These are phyloP conservation scores for Desmophyllum pertusum DNA, from an alignment of 92 coral and sea anemone genomes.

Conservation along the genomic window DNA sequence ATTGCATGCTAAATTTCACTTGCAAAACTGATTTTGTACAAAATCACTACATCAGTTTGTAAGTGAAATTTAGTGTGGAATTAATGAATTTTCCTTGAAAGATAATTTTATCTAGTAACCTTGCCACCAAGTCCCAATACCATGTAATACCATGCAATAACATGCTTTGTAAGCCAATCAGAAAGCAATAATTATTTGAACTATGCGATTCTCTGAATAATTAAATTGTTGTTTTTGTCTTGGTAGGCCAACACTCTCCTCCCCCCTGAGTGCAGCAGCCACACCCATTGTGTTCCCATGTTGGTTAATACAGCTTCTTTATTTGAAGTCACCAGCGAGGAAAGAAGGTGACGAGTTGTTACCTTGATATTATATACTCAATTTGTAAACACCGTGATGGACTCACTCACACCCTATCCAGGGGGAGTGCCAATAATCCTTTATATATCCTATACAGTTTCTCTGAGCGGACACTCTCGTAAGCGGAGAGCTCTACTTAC, in stretches of 20 bases:
- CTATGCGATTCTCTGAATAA: neutral
- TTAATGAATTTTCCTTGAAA: neutral
- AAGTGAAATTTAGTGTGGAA: neutral
- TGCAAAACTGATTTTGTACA: too few species aligned
- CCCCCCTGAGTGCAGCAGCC: conserved; percentile 97
- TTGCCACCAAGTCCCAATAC: neutral
- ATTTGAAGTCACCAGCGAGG: conserved; percentile 92
- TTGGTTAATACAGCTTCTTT: conserved; percentile 95
- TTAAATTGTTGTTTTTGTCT: neutral
- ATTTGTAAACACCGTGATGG: too few species aligned
- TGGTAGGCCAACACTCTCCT: conserved; percentile 90
- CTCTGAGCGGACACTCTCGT: too few species aligned
- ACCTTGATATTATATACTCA: too few species aligned
- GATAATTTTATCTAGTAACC: too few species aligned
- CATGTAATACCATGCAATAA: neutral
- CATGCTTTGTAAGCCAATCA: neutral
- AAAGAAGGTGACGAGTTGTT: conserved; percentile 70
- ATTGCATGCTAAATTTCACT: too few species aligned
- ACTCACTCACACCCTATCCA: too few species aligned
- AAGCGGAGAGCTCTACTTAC: too few species aligned
- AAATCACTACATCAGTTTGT: neutral
- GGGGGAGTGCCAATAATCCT: too few species aligned
- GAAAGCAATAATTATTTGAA: neutral
- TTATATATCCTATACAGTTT: too few species aligned
- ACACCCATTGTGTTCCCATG: conserved; percentile 92